phyloP scores from a whole-genome alignment of 2,797 vertebrate species.

The Sebastes oblongus region DNA sequence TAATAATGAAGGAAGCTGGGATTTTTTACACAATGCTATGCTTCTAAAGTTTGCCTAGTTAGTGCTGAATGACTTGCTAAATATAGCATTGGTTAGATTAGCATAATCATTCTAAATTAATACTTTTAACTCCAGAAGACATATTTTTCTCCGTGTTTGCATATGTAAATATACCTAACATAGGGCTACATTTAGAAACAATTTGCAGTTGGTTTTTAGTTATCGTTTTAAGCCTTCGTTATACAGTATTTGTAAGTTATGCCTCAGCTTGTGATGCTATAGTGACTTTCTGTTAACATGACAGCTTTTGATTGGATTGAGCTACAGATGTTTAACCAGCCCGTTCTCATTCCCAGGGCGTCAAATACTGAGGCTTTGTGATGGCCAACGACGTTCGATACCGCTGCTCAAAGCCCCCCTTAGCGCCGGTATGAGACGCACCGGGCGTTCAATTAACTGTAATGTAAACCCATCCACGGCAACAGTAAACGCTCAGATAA shows the following conservation, averaged over 20 bases:
- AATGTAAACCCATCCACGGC: no score
- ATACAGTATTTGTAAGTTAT: no score
- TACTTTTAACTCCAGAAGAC: background rate
- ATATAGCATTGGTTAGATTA: background rate
- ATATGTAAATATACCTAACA: background rate
- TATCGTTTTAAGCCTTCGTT: background rate
- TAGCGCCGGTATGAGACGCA: no score
- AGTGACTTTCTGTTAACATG: background rate
- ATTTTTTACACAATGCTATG: no score
- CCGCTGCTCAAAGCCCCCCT: fast-evolving
- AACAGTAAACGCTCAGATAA: no score
- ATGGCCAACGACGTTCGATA: no score
- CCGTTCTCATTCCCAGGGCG: no score
- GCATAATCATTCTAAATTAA: background rate
- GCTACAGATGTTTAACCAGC: no score
- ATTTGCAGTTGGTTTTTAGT: background rate
- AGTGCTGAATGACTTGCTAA: background rate
- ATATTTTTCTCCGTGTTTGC: background rate
- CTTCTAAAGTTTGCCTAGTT: background rate
- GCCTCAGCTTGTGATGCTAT: background rate
- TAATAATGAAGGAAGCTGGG: no score
- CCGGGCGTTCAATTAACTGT: no score
- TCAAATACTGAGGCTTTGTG: no score
- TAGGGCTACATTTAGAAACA: background rate
- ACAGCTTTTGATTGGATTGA: background rate